phyloP scores from a whole-genome alignment of 2,113 vertebrate genomes.

The Macaca mulatta region DNA sequence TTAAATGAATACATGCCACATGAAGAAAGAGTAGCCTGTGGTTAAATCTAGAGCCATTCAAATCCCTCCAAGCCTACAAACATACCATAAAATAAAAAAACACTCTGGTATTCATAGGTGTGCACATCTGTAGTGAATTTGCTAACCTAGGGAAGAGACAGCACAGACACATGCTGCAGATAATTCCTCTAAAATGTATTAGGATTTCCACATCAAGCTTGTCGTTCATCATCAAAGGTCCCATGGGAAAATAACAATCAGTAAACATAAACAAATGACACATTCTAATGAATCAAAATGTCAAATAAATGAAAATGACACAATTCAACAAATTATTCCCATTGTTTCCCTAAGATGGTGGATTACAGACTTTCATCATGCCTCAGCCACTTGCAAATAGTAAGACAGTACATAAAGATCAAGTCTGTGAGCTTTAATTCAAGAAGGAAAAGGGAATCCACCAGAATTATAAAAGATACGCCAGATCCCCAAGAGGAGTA shows the following conservation, averaged over 20 bases:
- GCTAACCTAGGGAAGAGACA: not conserved
- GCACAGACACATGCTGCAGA: not conserved
- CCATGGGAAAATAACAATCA: not conserved
- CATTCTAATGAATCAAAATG: not conserved
- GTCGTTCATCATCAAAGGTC: not conserved
- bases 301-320: slow-evolving; percentile 53
- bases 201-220: not conserved
- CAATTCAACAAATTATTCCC: slow-evolving; percentile 43
- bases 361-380: too few relatives aligned
- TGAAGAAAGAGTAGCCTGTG: not conserved
- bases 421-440: too few relatives aligned
- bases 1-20: slow-evolving; percentile 23
- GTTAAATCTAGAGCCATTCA: slow-evolving; percentile 41
- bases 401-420: too few relatives aligned
- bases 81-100: slow-evolving; percentile 12
- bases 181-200: not conserved
- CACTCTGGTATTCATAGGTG: not conserved
- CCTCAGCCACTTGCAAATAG: too few relatives aligned
- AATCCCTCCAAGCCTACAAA: slow-evolving; percentile 24
- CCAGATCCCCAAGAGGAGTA: too few relatives aligned
- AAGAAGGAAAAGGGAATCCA: too few relatives aligned
- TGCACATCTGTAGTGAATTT: not conserved
- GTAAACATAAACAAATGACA: slow-evolving; percentile 21
- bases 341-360: too few relatives aligned
- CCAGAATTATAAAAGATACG: too few relatives aligned